Evolutionary conservation across 2,797 vertebrate species (phyloP).

Genomic region (Acomys russatus): DNA sequence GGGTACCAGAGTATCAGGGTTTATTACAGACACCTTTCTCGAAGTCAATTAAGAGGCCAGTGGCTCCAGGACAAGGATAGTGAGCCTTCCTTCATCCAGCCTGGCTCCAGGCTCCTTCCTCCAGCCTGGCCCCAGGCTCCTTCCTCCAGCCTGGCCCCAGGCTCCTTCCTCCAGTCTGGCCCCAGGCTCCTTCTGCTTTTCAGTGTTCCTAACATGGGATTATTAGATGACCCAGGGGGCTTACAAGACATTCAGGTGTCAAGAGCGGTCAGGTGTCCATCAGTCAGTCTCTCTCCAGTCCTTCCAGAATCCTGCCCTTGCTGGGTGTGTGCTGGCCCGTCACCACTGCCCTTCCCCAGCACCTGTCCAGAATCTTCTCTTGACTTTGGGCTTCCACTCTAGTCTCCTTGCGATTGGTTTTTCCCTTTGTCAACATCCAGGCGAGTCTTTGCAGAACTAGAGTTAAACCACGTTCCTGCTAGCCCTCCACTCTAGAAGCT

Average conservation of each 20-base stretch:
- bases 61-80: neutral
- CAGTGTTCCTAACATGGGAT: neutral
- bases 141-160: neutral
- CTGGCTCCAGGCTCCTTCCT: neutral
- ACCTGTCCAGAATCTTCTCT: neutral
- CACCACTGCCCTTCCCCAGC: neutral
- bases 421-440: neutral
- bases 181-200: neutral
- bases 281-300: neutral
- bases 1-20: neutral
- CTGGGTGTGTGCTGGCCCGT: fast-evolving
- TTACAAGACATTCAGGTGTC: neutral
- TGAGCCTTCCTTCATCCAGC: too few species aligned
- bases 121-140: neutral
- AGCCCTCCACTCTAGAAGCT: neutral
- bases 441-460: neutral
- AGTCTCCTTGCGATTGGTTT: neutral
- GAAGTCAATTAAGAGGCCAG: neutral
- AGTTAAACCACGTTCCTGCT: neutral
- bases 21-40: neutral
- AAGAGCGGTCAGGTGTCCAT: neutral
- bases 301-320: neutral
- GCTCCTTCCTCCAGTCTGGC: neutral
- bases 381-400: neutral
- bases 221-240: neutral